phyloP scores from a whole-genome alignment of 2,797 vertebrate species.

The Fratercula arctica region DNA sequence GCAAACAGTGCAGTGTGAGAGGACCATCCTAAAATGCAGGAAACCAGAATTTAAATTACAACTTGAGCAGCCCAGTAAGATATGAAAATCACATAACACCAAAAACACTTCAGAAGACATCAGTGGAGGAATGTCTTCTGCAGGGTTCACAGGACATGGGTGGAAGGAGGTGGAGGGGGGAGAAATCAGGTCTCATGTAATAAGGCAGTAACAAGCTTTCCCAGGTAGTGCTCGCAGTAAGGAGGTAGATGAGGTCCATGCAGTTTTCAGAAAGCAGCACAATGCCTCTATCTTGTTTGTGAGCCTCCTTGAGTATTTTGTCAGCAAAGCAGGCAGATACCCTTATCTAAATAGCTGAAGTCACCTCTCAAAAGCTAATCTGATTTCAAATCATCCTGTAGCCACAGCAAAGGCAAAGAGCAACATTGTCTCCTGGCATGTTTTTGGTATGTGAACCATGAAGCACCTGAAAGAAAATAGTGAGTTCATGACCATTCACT shows the following conservation, averaged over 20 bases:
- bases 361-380: neutral
- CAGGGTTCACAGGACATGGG: neutral
- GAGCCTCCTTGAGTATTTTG: neutral
- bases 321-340: neutral
- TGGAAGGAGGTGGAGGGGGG: neutral
- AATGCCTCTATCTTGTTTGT: neutral
- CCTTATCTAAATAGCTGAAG: neutral
- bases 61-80: neutral
- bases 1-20: neutral
- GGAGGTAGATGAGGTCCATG: neutral
- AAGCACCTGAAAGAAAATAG: neutral
- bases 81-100: neutral
- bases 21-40: neutral
- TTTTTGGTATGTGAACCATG: neutral
- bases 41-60: neutral
- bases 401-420: neutral
- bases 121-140: neutral
- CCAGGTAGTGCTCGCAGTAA: neutral
- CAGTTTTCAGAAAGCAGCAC: neutral
- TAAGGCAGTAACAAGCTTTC: neutral
- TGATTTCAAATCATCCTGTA: neutral
- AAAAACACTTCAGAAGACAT: neutral
- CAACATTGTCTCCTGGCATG: neutral
- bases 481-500: neutral
- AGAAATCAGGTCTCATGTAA: neutral